These are phyloP conservation scores for Spilosoma lubricipeda DNA, from an alignment of 2,888 invertebrate genomes.

Conservation along the genomic window DNA sequence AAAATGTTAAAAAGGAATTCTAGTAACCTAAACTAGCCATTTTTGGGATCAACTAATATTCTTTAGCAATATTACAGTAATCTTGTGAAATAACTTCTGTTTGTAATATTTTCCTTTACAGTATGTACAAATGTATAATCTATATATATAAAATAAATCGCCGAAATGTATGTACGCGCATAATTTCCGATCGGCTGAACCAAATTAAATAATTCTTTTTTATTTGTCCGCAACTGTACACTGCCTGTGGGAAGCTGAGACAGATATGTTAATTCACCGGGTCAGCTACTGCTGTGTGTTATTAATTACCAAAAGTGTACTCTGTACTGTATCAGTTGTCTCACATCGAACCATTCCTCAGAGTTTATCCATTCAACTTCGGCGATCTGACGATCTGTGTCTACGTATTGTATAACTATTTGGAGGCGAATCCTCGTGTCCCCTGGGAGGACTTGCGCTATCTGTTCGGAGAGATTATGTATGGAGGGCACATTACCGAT, in stretches of 20 bases:
- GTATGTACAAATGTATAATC: neutral
- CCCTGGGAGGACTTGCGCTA: constrained; percentile 98
- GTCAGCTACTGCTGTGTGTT: no score
- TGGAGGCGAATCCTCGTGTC: constrained; percentile 94
- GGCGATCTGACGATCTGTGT: constrained; percentile 97
- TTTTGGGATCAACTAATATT: neutral
- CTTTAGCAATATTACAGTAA: neutral
- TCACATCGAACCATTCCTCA: constrained; percentile 45
- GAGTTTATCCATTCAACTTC: constrained; percentile 91
- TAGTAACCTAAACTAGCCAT: neutral
- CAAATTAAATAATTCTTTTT: no score
- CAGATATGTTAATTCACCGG: no score
- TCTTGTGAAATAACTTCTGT: neutral
- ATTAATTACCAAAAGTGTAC: no score
- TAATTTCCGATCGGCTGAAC: no score
- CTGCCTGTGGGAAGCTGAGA: no score
- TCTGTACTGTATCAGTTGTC: neutral
- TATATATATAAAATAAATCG: no score
- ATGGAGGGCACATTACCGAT: constrained; percentile 98
- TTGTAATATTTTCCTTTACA: neutral
- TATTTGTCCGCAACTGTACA: no score
- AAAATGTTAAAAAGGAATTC: no score
- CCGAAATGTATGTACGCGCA: no score
- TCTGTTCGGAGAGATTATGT: constrained; percentile 98
- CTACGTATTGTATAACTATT: constrained; percentile 95